Evolutionary conservation across 1,140 invertebrate species (phyloP), one percentile per base, ranked within the genome.

Genomic region (Antheraea mylitta): DNA sequence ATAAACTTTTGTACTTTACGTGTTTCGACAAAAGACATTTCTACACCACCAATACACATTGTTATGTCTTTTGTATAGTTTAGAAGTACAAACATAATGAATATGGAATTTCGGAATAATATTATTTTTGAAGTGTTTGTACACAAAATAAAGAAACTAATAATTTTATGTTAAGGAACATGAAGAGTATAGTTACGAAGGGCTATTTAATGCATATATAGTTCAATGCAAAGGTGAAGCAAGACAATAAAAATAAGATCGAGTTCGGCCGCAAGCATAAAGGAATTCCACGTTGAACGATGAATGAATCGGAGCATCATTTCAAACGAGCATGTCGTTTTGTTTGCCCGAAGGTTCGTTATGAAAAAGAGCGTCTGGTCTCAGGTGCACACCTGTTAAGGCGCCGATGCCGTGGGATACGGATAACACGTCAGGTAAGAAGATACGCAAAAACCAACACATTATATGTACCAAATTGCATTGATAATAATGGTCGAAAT

Each of bases 331-430:
- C 85, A 83, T 80, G 81, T 86, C 76, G 84, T 89, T 90, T 89
- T 90, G 89, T 89, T 87, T 86, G 86, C 79, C 83, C 83, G 80
- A 80, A 80, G 70, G 79, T 77, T 76, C 75, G 72, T 81, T 83
- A 83, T 82, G 84, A 90, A 89, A 90, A 89, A 88, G 81, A 76
- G 81, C 78, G 81, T 81, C 80, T 81, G 82, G 77, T 79, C 82
- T 86, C 87, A 89, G 85, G 87, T 89, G 86, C 85, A 82, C 89
- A 91, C 87, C 87, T 91, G 89, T 90, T 86, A 64, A 89, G 82
- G 89, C 89, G 87, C 86, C 89, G 85, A 85, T 75, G 78, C 81
- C 87, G 85, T 85, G 87, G 85, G 86, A 89, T 78, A 77, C 74
- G 61, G 71, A 71, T 67, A 61, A 66, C 69, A 36, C 18, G 18